Evolutionary conservation across 2,888 invertebrate genomes (phyloP).

Genomic region (Gortyna flavago): DNA sequence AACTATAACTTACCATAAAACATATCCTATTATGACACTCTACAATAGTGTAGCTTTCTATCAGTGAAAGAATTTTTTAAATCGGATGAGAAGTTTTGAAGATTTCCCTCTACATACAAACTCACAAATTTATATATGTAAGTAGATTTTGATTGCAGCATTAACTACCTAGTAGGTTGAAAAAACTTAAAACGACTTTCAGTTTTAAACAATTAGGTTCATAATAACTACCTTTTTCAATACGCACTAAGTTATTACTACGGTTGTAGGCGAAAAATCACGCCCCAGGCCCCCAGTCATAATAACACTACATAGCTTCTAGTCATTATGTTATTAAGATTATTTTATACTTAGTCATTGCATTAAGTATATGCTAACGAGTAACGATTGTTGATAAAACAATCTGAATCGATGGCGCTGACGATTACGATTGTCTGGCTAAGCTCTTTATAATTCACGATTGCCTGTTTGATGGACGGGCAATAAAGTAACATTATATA

Average conservation of each 20-base stretch:
- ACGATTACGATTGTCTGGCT: conserved; percentile 28
- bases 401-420: conserved; percentile 19
- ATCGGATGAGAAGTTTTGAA: not conserved
- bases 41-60: not conserved
- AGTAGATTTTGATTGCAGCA: not conserved
- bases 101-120: not conserved
- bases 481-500: not conserved
- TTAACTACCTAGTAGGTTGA: not conserved
- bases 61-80: not conserved
- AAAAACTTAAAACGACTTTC: conserved; percentile 2
- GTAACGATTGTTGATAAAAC: conserved; percentile 18
- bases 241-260: not conserved
- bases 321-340: conserved; percentile 31
- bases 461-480: conserved; percentile 3
- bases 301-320: conserved; percentile 16
- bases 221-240: conserved; percentile 7
- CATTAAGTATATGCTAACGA: conserved; percentile 10
- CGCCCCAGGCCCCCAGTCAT: not conserved
- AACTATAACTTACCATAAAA: not conserved
- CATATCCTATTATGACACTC: not conserved
- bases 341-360: conserved; percentile 27
- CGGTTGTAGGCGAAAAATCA: conserved; percentile 13
- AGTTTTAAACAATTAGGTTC: not conserved
- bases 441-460: conserved; percentile 14
- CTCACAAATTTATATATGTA: no score